phyloP scores from a whole-genome alignment of 2,888 invertebrate genomes.

The Galeopsomyia nigrocyanea region DNA sequence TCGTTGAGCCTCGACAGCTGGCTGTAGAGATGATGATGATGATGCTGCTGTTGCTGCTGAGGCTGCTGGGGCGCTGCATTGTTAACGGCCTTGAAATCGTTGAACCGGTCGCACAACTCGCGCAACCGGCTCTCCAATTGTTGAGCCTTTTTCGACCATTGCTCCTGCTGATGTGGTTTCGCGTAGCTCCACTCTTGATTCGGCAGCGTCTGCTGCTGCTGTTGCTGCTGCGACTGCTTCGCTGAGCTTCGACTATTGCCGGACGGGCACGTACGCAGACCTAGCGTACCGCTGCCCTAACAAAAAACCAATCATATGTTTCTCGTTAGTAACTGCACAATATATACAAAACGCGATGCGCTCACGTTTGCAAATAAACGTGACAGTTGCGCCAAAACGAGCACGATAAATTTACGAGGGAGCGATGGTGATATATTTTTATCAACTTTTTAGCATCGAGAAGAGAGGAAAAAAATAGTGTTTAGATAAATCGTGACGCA shows the following conservation, averaged over 20 bases:
- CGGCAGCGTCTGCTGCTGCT: slow-evolving; percentile 3
- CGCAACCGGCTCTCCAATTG: slow-evolving; percentile 22
- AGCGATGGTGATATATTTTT: too few relatives aligned
- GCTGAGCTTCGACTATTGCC: slow-evolving; percentile 55
- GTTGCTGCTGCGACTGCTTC: slow-evolving; percentile 42
- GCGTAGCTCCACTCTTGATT: background rate
- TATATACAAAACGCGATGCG: too few relatives aligned
- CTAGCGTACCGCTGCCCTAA: slow-evolving; percentile 45
- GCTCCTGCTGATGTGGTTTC: slow-evolving; percentile 8
- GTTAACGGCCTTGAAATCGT: background rate
- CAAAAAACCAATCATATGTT: slow-evolving; percentile 14
- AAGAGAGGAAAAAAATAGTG: too few relatives aligned
- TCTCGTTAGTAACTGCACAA: too few relatives aligned
- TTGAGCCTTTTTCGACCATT: slow-evolving; percentile 9
- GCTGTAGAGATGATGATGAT: slow-evolving; percentile 36
- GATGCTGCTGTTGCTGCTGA: slow-evolving; percentile 8
- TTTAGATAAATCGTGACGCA: too few relatives aligned
- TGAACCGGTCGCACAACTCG: background rate
- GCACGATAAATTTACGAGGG: too few relatives aligned
- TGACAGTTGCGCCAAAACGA: too few relatives aligned
- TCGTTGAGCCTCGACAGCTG: slow-evolving; percentile 43
- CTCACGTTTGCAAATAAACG: too few relatives aligned
- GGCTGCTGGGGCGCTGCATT: background rate
- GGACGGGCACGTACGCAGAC: slow-evolving; percentile 46
- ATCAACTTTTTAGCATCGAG: too few relatives aligned